phyloP scores from a whole-genome alignment of 2,113 vertebrate species.

The Odobenus rosmarus region DNA sequence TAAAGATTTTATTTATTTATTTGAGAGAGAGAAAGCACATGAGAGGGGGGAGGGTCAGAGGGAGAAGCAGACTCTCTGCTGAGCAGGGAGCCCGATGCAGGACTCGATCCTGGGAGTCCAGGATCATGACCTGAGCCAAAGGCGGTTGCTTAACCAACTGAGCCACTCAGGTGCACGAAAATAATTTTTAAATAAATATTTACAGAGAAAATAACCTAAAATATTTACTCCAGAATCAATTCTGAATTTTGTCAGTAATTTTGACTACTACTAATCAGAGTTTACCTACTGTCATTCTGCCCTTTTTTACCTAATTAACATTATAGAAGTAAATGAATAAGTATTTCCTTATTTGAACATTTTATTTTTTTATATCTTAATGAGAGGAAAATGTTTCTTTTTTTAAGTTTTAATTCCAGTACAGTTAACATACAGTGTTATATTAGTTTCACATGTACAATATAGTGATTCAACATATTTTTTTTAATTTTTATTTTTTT shows the following conservation, averaged over 20 bases:
- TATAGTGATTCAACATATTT: not conserved
- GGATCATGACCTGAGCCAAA: too few species aligned
- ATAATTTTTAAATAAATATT: not conserved
- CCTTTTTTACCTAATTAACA: not conserved
- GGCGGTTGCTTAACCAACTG: too few species aligned
- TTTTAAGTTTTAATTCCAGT: not conserved
- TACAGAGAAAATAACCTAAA: constrained; percentile 23
- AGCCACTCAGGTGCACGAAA: not conserved
- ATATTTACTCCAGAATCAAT: not conserved
- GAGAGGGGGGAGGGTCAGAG: too few species aligned
- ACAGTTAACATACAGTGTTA: not conserved
- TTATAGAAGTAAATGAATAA: not conserved
- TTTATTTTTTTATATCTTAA: not conserved
- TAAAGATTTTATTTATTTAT: too few species aligned
- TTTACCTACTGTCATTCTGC: not conserved
- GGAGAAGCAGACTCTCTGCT: too few species aligned
- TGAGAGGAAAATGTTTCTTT: not conserved
- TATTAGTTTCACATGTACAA: not conserved
- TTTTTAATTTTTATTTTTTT: too few species aligned
- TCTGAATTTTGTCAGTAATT: not conserved
- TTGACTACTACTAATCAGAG: not conserved
- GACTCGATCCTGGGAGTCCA: too few species aligned
- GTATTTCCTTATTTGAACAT: not conserved
- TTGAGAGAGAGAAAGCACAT: too few species aligned
- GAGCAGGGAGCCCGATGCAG: too few species aligned